Evolutionary conservation across 2,888 invertebrate genomes (phyloP).

Genomic region (Phragmatobia fuliginosa): DNA sequence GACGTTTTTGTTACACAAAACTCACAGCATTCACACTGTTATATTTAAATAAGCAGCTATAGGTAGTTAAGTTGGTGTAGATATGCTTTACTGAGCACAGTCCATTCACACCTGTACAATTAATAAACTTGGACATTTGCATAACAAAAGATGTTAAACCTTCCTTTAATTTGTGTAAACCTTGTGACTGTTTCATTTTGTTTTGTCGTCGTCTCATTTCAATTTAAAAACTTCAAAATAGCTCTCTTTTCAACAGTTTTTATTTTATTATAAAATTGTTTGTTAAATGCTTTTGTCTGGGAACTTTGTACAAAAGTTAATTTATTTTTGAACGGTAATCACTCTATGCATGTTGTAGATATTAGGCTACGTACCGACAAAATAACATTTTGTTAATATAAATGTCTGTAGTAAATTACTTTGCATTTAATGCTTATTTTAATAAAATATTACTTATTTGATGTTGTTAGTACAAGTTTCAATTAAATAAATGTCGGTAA

Average conservation of each 20-base stretch:
- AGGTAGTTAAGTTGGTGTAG: background rate
- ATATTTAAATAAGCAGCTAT: background rate
- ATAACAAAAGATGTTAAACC: background rate
- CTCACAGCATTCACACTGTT: background rate
- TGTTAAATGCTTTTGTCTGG: background rate
- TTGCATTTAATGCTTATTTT: background rate
- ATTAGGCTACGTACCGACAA: background rate
- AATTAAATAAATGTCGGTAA: conserved; percentile 23
- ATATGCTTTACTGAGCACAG: background rate
- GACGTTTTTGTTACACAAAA: background rate
- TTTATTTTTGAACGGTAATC: background rate
- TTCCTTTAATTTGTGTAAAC: background rate
- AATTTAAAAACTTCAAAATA: background rate
- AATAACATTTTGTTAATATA: background rate
- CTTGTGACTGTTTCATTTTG: background rate
- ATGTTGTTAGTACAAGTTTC: background rate
- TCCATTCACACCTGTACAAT: background rate
- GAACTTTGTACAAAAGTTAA: background rate
- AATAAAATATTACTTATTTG: background rate
- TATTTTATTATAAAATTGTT: background rate
- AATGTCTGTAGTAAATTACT: background rate
- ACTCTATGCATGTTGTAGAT: background rate
- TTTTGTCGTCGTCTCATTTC: background rate
- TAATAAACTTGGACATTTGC: background rate
- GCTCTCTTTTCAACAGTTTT: background rate